Evolutionary conservation across 2,888 invertebrate genomes (phyloP).

Genomic region (Lacanobia oleracea): DNA sequence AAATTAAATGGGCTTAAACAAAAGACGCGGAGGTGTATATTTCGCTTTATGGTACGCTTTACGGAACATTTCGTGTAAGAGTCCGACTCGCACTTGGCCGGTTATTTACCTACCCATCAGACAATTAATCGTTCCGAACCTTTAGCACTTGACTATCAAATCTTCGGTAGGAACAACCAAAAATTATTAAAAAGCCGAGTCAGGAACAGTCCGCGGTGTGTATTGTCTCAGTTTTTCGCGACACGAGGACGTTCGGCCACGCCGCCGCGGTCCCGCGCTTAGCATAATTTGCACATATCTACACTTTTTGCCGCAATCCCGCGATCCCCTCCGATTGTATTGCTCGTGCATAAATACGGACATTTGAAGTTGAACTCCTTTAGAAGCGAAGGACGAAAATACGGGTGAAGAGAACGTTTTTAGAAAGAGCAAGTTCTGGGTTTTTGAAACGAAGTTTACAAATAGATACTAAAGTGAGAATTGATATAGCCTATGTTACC

Average conservation of each 20-base stretch:
- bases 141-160: not conserved
- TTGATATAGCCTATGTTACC: no score
- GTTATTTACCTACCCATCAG: no score
- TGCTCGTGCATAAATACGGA: slow-evolving; percentile 56
- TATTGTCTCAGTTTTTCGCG: slow-evolving; percentile 55
- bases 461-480: no score
- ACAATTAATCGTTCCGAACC: no score
- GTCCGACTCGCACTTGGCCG: no score
- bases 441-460: not conserved
- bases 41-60: no score
- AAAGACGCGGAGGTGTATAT: no score
- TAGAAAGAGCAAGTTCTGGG: slow-evolving; percentile 23
- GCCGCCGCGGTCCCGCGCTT: slow-evolving; percentile 53
- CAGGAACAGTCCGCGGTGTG: slow-evolving; percentile 48
- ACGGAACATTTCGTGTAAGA: no score
- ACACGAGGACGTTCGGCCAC: slow-evolving; percentile 42
- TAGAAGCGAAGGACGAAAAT: slow-evolving; percentile 22
- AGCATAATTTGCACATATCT: slow-evolving; percentile 63
- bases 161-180: no score
- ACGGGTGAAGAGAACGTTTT: slow-evolving; percentile 4
- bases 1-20: no score
- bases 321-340: slow-evolving; percentile 51
- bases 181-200: slow-evolving; percentile 11
- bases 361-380: slow-evolving; percentile 48
- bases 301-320: slow-evolving; percentile 61